These are phyloP conservation scores for Craniophora ligustri DNA, from an alignment of 2,888 invertebrate species.

Conservation along the genomic window DNA sequence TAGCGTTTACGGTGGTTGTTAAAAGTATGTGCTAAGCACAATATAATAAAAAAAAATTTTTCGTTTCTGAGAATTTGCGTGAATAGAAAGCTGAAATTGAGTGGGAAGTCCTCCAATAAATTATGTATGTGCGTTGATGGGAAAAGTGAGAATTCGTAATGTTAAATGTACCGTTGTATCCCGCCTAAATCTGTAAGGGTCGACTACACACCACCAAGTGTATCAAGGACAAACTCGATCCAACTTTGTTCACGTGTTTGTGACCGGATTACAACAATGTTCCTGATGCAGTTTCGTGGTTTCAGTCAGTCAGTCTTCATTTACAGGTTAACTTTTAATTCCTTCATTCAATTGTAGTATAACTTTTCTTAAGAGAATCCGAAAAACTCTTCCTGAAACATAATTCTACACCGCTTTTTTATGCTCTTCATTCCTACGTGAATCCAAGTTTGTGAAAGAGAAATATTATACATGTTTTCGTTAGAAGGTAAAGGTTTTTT, in stretches of 20 bases:
- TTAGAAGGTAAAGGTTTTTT: too few species aligned
- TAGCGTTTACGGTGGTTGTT: conserved; percentile 34
- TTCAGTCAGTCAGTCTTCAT: too few species aligned
- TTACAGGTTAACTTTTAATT: too few species aligned
- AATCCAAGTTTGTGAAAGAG: too few species aligned
- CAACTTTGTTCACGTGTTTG: conserved; percentile 28
- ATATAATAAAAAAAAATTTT: conserved; percentile 16
- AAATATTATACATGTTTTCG: too few species aligned
- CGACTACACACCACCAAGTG: conserved; percentile 25
- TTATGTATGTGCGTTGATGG: conserved; percentile 14
- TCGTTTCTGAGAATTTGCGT: conserved; percentile 2
- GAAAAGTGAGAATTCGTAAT: conserved; percentile 28
- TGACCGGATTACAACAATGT: conserved; percentile 18
- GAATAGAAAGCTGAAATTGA: conserved; percentile 21
- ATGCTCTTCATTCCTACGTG: too few species aligned
- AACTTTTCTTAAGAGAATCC: too few species aligned
- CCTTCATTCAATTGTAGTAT: too few species aligned
- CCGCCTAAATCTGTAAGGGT: conserved; percentile 28
- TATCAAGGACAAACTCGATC: conserved; percentile 28
- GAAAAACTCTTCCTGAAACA: too few species aligned
- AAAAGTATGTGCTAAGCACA: conserved; percentile 59
- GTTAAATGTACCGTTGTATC: conserved; percentile 36
- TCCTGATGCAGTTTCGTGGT: too few species aligned
- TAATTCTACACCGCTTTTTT: too few species aligned
- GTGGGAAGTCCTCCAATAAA: conserved; percentile 24